A percentile compares a stretch with the other conserved stretches of the same genome.
Evolutionary conservation across 2,888 invertebrate genomes (phyloP).

Genomic region (Ommatoiulus sabulosus): DNA sequence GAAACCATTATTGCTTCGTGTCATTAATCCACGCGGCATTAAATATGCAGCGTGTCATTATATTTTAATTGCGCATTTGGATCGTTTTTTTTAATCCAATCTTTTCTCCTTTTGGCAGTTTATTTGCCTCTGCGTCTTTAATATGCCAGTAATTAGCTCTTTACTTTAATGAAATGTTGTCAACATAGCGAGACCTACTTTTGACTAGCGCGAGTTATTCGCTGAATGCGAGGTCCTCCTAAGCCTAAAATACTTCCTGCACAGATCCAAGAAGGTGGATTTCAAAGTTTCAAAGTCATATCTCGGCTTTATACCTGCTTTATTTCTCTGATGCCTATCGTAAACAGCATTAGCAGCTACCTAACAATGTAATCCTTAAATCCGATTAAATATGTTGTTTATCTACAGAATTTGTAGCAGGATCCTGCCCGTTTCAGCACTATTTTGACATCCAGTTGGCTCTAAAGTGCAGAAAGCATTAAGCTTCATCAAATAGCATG

Average conservation of each 20-base stretch:
- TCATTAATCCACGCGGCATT: background rate
- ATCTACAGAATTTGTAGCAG: conserved; percentile 41
- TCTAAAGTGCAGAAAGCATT: background rate
- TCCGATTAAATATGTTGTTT: conserved; percentile 44
- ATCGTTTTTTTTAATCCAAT: background rate
- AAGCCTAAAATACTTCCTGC: background rate
- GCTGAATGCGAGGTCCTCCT: background rate
- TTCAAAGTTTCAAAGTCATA: background rate
- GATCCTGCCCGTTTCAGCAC: conserved; percentile 11
- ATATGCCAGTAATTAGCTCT: background rate
- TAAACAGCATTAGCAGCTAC: conserved; percentile 31
- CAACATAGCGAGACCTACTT: background rate
- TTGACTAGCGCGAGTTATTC: background rate
- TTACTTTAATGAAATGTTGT: conserved; percentile 8
- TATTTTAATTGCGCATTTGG: conserved; percentile 8
- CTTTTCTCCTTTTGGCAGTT: conserved; percentile 13
- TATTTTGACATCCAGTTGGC: background rate
- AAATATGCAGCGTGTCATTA: conserved; percentile 8
- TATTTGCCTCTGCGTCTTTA: background rate
- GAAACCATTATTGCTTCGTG: background rate
- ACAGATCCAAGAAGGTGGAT: background rate
- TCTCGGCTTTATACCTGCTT: conserved; percentile 36
- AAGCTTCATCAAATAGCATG: background rate
- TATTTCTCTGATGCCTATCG: conserved; percentile 18
- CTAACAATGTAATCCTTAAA: conserved; percentile 45